These are phyloP conservation scores for Pipistrellus pygmaeus DNA, from an alignment of 2,797 vertebrate species.

Conservation along the genomic window DNA sequence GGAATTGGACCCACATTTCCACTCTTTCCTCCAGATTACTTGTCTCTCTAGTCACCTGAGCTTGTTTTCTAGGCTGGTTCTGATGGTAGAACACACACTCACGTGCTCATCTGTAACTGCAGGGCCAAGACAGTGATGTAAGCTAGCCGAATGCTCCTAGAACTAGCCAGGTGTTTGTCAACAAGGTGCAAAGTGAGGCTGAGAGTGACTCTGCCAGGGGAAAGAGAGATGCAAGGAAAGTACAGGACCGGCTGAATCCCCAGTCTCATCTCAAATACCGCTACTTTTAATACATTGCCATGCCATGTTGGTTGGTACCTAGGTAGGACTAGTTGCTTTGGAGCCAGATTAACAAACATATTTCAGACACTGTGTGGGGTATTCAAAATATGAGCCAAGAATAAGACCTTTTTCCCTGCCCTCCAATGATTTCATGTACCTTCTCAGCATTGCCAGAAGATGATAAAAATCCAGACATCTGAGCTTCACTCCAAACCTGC, in stretches of 20 bases:
- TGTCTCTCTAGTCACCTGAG: conserved; percentile 62
- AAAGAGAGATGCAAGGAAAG: neutral
- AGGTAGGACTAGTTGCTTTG: neutral
- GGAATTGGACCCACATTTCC: conserved; percentile 17
- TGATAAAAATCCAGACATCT: neutral
- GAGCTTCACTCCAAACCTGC: neutral
- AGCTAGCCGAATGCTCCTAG: conserved; percentile 36
- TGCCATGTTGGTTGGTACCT: neutral
- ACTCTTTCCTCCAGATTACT: conserved; percentile 57
- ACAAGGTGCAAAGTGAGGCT: conserved; percentile 44
- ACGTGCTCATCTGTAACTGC: neutral
- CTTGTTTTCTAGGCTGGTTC: conserved; percentile 56
- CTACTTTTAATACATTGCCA: neutral
- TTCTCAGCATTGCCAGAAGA: neutral
- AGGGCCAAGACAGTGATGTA: conserved; percentile 29
- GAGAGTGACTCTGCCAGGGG: neutral
- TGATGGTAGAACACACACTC: conserved; percentile 18
- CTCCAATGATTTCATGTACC: neutral
- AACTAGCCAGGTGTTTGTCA: conserved; percentile 48
- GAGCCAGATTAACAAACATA: neutral
- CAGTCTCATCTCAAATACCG: neutral
- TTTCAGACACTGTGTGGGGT: neutral
- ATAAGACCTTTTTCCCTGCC: neutral
- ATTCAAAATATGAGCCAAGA: neutral
- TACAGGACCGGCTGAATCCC: neutral